Base-by-base conservation (phyloP, 2,113 vertebrate genomes). In the Oostethus manadensis region DNA sequence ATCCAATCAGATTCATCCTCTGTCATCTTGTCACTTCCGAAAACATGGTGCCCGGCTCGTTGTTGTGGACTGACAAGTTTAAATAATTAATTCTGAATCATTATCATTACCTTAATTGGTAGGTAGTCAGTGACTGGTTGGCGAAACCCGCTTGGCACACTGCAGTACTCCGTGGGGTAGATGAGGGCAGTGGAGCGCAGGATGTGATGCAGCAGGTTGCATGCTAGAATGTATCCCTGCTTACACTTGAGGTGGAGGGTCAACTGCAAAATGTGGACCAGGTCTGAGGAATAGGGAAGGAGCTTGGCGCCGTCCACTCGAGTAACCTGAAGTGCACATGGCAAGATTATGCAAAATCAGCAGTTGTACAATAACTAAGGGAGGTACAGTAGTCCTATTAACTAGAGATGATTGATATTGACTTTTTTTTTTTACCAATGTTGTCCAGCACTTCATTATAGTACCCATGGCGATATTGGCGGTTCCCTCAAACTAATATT, bases 121-220 rank as follows among this genome's bases (percentile, higher is more conserved):
- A 98, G 91, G 85, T 98, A 98, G 84, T 95, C 91, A 65, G 89
- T 88, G 66, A 91, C 88, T 71, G 90, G 91, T 70, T 90, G 92
- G 79, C 92, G 88, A 86, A 99, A 99, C 77, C 97, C 94, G 26
- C 96, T 94, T 22, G 96, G 94, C 64, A 99, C 87, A 75, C 97
- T 99, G 90, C 96, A 98, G 91, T 98, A 99, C 73, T 99, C 97
- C 20, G 92, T 98, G 78, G 97, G 96, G 86, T 98, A 99, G 85
- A 92, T 94, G 71, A 98, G 93, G 49, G 90, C 94, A 51, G 92
- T 90, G 79, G 95, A 97, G 72, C 96, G 94, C 62, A 99, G 93
- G 65, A 97, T 89, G 77, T 98, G 96, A 74, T 99, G 94, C 78
- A 99, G 84, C 79, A 99, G 91, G 90, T 97, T 98, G 85, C 96